Percentiles rank a stretch among this genome's conserved stretches.
Conservation (phyloP, 2,888 invertebrate species). For the Cataglyphis albicans region DNA sequence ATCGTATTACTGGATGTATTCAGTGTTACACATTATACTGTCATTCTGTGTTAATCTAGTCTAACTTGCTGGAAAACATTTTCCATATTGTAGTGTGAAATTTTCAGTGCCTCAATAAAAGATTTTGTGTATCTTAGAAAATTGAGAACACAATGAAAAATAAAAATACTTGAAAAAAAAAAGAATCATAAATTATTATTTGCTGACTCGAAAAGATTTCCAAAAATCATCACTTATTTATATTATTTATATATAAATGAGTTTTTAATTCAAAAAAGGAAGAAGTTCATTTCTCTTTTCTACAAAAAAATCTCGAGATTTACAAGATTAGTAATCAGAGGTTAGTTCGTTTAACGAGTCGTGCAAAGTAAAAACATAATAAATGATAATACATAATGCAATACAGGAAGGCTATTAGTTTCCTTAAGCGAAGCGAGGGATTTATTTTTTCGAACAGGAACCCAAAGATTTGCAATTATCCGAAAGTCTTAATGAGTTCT, state of each 20-base stretch:
- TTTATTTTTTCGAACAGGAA: not conserved
- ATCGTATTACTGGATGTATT: too few relatives aligned
- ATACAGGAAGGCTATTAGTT: not conserved
- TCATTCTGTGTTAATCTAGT: too few relatives aligned
- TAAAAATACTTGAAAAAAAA: not conserved
- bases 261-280: not conserved
- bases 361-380: not conserved
- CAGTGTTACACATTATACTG: too few relatives aligned
- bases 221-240: not conserved
- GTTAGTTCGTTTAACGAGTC: not conserved
- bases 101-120: not conserved
- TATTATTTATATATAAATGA: not conserved
- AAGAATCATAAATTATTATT: not conserved
- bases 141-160: not conserved
- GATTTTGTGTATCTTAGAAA: not conserved
- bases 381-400: constrained; percentile 6
- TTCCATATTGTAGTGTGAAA: not conserved
- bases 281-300: not conserved
- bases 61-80: too few relatives aligned
- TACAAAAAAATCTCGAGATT: not conserved
- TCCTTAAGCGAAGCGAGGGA: constrained; percentile 13
- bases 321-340: not conserved
- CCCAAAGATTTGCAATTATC: not conserved
- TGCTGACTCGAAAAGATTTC: not conserved
- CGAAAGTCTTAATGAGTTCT: constrained; percentile 28